phyloP scores from a whole-genome alignment of 2,113 vertebrate species.

The Noctilio leporinus region DNA sequence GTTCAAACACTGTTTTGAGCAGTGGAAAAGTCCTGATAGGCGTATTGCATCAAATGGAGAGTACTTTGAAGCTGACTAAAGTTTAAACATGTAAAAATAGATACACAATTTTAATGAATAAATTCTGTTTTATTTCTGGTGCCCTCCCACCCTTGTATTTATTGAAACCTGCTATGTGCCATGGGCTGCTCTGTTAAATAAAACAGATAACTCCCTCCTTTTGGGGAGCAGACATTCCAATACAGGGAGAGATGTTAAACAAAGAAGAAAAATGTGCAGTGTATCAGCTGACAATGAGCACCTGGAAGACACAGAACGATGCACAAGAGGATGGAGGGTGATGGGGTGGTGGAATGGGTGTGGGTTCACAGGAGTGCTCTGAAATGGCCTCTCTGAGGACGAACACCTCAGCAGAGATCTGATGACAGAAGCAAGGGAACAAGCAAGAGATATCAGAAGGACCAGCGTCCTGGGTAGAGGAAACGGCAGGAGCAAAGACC shows the following conservation, averaged over 20 bases:
- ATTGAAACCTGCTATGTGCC: background rate
- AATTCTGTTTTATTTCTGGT: too few relatives aligned
- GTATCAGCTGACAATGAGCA: rapidly evolving
- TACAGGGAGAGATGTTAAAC: background rate
- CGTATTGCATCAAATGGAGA: too few relatives aligned
- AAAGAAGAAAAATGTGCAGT: background rate
- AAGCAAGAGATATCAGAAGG: background rate
- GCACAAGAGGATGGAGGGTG: background rate
- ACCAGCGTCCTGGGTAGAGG: background rate
- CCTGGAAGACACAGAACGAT: background rate
- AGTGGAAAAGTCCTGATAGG: too few relatives aligned
- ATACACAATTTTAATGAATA: too few relatives aligned
- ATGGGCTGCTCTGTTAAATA: background rate
- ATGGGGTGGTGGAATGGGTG: rapidly evolving
- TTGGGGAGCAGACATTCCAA: background rate
- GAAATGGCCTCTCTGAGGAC: background rate
- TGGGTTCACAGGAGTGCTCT: background rate
- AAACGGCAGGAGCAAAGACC: background rate
- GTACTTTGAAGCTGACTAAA: too few relatives aligned
- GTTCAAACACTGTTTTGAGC: too few relatives aligned
- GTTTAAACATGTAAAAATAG: too few relatives aligned
- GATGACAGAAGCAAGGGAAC: background rate
- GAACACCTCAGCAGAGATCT: background rate
- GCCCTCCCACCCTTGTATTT: background rate
- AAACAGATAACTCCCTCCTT: background rate